These are phyloP conservation scores for Otocyon megalotis DNA, from an alignment of 2,113 vertebrate species.

Conservation along the genomic window DNA sequence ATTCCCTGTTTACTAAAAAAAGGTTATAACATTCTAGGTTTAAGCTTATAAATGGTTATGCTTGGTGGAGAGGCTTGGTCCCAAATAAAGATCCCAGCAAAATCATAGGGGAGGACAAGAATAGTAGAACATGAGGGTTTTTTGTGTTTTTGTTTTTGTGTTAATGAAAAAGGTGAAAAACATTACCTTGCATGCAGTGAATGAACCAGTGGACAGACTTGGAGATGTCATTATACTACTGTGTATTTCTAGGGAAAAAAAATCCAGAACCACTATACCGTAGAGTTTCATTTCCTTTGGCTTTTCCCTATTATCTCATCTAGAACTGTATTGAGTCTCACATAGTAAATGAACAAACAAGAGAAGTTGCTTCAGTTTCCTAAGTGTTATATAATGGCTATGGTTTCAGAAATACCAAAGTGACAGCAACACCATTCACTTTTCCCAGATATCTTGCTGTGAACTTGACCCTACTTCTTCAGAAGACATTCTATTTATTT, in stretches of 20 bases:
- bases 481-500: constrained; percentile 41
- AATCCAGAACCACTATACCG: not conserved
- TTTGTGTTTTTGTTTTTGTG: not conserved
- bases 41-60: not conserved
- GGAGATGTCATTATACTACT: not conserved
- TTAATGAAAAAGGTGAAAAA: constrained; percentile 8
- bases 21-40: not conserved
- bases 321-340: constrained; percentile 1
- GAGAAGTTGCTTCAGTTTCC: not conserved
- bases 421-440: not conserved
- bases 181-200: not conserved
- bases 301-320: constrained; percentile 2
- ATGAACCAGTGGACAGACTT: not conserved
- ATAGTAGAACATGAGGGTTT: not conserved
- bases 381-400: not conserved
- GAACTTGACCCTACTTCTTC: constrained; percentile 8
- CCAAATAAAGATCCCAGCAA: not conserved
- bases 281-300: not conserved
- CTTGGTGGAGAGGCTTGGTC: not conserved
- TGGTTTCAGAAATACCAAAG: not conserved
- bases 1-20: not conserved
- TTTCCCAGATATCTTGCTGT: not conserved
- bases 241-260: not conserved
- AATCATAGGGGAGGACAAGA: not conserved
- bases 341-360: constrained; percentile 12